Base-by-base conservation (phyloP, 2,888 invertebrate genomes). In the Tanypteryx hageni region DNA sequence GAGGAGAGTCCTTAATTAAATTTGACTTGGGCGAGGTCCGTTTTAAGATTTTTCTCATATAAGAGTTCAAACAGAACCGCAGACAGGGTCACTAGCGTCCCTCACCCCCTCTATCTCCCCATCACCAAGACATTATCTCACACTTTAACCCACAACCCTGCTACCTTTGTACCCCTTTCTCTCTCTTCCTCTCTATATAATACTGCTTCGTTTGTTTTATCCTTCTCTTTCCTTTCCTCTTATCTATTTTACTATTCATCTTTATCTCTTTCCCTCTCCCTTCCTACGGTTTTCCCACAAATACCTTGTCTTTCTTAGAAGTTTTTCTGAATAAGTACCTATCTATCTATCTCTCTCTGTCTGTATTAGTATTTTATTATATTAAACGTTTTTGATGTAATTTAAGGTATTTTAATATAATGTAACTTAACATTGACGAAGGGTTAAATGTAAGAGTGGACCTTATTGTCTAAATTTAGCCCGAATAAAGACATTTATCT, bases 21-120 rank as follows among this genome's bases (percentile, higher is more conserved):
- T 76, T 76, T 76, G 76, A 76, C 27, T 76, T 76, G 76, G 76
- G 76, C 18, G 76, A 76, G 76, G 76, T 76, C 76, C 76, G 76
- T 76, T 76, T 76, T 76, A 76, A 76, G 76, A 76, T 27, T 27
- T 68, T 68, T 68, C 68, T 68, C 22, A 4, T 22, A n/a, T 22
- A n/a, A 68, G 18, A 68, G 76, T 76, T 27, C 76, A 76, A 76
- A 76, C 76, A 76, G 22, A 27, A 14, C 76, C 22, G 76, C 76
- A 18, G 76, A 0, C 68, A 16, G 44, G 44, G 44, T 44, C 44
- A 44, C 44, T 44, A 44, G 5, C 44, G 44, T 44, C 64, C n/a
- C 64, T 64, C 64, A 5, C n/a, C 18, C 68, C 18, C 68, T 68
- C 10, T n/a, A 9, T 0, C 22, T 1, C 68, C 0, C n/a, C 18